These are phyloP conservation scores for Rattus norvegicus DNA, from an alignment of 2,113 vertebrate species.

Conservation along the genomic window GRCr8 NC_086033.1:102435501-102436000, in stretches of 20 bases:
- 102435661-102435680: not conserved
- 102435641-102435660: not conserved
- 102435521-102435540: not conserved
- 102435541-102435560: not conserved
- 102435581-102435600: not conserved
- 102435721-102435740: constrained; percentile 44
- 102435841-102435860: not conserved
- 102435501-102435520: not conserved
- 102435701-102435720: constrained; percentile 20
- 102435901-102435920: not conserved
- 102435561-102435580: not conserved
- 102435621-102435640: constrained; percentile 10
- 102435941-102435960: constrained; percentile 61
- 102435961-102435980: constrained; percentile 14
- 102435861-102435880: too few species aligned
- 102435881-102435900: not conserved
- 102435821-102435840: not conserved
- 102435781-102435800: not conserved
- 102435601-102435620: not conserved
- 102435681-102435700: constrained; percentile 45
- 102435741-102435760: constrained; percentile 32
- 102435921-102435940: constrained; percentile 51
- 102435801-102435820: not conserved
- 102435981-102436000: constrained; percentile 37
- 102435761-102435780: not conserved